Base-by-base conservation (phyloP, 64 coral and sea anemone genomes). In the Trachythela sp. region DNA sequence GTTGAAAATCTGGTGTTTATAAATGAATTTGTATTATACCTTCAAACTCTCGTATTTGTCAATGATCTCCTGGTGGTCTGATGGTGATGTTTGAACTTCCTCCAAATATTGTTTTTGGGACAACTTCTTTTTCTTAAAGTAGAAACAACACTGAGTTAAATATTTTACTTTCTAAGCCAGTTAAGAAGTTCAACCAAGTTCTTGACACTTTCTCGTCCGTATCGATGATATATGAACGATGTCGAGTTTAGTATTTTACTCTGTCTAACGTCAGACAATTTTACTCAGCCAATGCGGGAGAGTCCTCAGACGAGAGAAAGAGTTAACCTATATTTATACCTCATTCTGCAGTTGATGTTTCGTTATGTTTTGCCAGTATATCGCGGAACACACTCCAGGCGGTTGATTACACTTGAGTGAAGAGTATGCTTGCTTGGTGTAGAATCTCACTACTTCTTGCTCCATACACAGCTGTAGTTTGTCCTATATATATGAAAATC, bases 391-490 rank as follows among this genome's bases (percentile, higher is more conserved):
- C 20, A 38, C 75, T 10, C 75, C 34, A 1, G 75, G 31, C 9
- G 75, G 75, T 80, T 20, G 33, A 29, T 35, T 35, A 35, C 31
- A 80, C 31, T 80, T 80, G 2, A 17, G 75, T 6, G 34, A 30
- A 2, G 3, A 0, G 37, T 80, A 80, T 11, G 32, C 75, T 37
- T 80, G 20, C 1, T 30, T 35, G 9, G 30, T 29, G 75, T 80
- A 39, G 37, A 3, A 38, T 80, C 75, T 80, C 30, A 80, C 75
- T 15, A 80, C 35, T 1, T 80, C 75, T 30, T 36, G 75, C 20
- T 80, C 75, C 75, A 80, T 80, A 13, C 33, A 37, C 35, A 80
- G 13, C 37, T 80, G 75, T 9, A 80, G 75, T 80, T 80, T 80
- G 15, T 80, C 75, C 75, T 80, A 15, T 37, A 80, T 14, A 29